Base-by-base conservation (phyloP, 64 coral and sea anemone species). In the Pachyseris speciosa region DNA sequence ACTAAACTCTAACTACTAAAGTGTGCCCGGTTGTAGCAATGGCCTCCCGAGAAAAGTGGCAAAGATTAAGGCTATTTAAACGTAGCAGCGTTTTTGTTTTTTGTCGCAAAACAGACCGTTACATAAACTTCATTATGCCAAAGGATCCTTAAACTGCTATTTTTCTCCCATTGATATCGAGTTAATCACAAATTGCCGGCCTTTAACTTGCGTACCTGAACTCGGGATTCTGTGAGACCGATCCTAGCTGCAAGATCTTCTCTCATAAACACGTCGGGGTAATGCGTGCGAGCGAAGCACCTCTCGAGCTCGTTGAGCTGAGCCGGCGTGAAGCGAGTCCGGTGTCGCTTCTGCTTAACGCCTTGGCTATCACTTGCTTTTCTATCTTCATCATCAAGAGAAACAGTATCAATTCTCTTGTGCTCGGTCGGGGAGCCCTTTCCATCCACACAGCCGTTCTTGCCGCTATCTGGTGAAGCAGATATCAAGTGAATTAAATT, bases 191-290 rank as follows among this genome's bases (percentile, higher is more conserved):
- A 67, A 24, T 92, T 16, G 37, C 37, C 86, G 78, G 51, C 63
- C 20, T 81, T 81, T 63, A 81, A 81, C 17, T 20, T 40, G 13
- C 40, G 32, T 90, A 99, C 97, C 97, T 99, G 97, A 12, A 99
- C 97, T 84, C 97, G 84, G 13, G 97, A 99, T 67, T 99, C 97
- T 22, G 97, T 99, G 10, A 99, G 86, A 1, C 97, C 93, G 50
- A 99, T 99, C 25, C 97, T 64, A 4, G 97, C 94, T 16, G 97
- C 97, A 38, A 99, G 91, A 26, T 99, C 97, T 78, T 99, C 97
- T 32, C 97, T 61, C 97, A 99, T 99, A n/a, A 99, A 99, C 0
- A 99, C 97, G 24, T 99, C 97, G 0, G 97, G 97, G 29, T 99
- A 99, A 19, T 99, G 97, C 3, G 97, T 99, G 2, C 97, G 78